A percentile compares a stretch with the other conserved stretches of the same genome.
Conservation (phyloP, 2,888 invertebrate species). For the Andrena trimmerana region DNA sequence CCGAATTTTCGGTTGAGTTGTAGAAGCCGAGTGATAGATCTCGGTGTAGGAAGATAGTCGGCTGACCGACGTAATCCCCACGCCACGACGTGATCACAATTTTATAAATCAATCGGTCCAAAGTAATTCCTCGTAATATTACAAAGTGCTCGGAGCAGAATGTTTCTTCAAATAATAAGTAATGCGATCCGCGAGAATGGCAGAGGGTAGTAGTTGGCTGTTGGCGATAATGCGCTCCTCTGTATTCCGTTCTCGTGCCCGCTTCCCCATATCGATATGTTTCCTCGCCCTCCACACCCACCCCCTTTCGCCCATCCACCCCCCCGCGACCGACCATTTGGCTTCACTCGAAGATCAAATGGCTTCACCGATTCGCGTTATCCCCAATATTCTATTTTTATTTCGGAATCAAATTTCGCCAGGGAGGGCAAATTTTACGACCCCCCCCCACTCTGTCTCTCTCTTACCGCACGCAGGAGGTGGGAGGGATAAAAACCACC, state of each 20-base stretch:
- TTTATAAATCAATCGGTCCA: conserved; percentile 60
- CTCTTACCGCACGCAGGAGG: not conserved
- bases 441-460: conserved; percentile 14
- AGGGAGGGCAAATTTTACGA: conserved; percentile 64
- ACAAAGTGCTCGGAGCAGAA: conserved; percentile 70
- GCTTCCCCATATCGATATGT: conserved; percentile 84
- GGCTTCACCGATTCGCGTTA: conserved; percentile 85
- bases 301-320: conserved; percentile 11
- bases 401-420: conserved; percentile 84
- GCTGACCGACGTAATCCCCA: not conserved
- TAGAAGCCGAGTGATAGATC: not conserved
- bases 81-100: conserved; percentile 38
- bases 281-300: conserved; percentile 67
- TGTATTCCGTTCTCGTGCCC: conserved; percentile 83
- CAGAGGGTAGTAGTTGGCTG: conserved; percentile 75
- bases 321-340: conserved; percentile 72
- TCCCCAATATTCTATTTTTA: conserved; percentile 84
- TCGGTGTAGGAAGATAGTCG: not conserved
- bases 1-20: not conserved
- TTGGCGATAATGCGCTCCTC: conserved; percentile 84
- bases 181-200: conserved; percentile 72
- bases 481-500: conserved; percentile 11
- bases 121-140: conserved; percentile 72
- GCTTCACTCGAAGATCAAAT: conserved; percentile 82
- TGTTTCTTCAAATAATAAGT: conserved; percentile 76